These are phyloP conservation scores for Helostoma temminkii DNA, from an alignment of 2,797 vertebrate species.

Conservation along the genomic window DNA sequence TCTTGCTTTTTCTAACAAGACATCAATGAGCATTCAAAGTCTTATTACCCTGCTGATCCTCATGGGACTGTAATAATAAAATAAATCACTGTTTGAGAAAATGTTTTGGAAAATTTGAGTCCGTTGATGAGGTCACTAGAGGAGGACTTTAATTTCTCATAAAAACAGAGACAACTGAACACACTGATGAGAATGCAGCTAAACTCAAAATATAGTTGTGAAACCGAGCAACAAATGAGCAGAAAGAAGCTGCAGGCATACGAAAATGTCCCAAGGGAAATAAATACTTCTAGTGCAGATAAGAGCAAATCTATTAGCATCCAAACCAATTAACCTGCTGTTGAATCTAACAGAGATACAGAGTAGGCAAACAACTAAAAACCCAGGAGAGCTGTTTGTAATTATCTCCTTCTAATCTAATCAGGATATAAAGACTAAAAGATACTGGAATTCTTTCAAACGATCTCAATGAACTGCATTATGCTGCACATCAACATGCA, in stretches of 20 bases:
- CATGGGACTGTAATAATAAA: conserved; percentile 6
- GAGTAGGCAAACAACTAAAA: conserved; percentile 43
- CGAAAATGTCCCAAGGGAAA: conserved; percentile 38
- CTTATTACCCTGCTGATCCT: conserved; percentile 17
- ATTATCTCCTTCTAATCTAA: conserved; percentile 60
- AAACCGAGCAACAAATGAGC: conserved; percentile 48
- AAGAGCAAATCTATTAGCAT: conserved; percentile 66
- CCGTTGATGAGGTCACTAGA: conserved; percentile 46
- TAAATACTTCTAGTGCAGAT: conserved; percentile 29
- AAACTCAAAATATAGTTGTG: conserved; percentile 15
- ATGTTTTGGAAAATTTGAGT: conserved; percentile 23
- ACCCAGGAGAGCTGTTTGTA: conserved; percentile 31
- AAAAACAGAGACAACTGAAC: conserved; percentile 41
- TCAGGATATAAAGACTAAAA: conserved; percentile 41
- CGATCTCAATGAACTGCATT: conserved; percentile 25
- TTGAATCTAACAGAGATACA: conserved; percentile 50
- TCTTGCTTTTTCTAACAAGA: conserved; percentile 25
- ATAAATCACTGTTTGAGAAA: conserved; percentile 22
- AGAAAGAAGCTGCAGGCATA: conserved; percentile 51
- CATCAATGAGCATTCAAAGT: not conserved
- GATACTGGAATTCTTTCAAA: conserved; percentile 25
- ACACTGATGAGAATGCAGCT: not conserved
- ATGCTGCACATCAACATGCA: conserved; percentile 28
- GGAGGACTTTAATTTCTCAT: conserved; percentile 46
- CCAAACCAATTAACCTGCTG: conserved; percentile 67